phyloP scores from a whole-genome alignment of 35 echinoderm and acorn worm genomes.

The Nesometra sesokonis region DNA sequence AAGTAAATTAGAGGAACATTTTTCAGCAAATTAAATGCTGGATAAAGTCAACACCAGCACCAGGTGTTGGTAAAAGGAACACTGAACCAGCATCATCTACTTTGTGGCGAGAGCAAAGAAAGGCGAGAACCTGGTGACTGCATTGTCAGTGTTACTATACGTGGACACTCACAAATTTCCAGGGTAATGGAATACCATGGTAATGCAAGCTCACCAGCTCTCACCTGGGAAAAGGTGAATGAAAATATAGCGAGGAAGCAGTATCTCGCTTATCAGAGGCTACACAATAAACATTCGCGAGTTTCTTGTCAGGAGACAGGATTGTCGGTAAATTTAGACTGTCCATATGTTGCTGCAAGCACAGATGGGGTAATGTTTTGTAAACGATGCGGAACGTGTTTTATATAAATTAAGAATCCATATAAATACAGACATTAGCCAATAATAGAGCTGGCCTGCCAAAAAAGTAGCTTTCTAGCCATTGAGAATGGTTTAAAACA shows the following conservation, averaged over 20 bases:
- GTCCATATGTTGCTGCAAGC: slow-evolving; percentile 44
- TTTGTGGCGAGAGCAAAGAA: slow-evolving; percentile 1
- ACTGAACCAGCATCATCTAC: slow-evolving; percentile 3
- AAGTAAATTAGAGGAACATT: neutral
- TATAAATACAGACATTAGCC: slow-evolving; percentile 20
- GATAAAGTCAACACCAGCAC: slow-evolving; percentile 20
- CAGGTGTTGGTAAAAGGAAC: neutral
- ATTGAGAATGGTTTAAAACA: slow-evolving; percentile 29
- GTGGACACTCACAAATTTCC: slow-evolving; percentile 32
- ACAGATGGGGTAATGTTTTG: slow-evolving; percentile 37
- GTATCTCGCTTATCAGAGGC: slow-evolving; percentile 33
- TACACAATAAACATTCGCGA: slow-evolving; percentile 22
- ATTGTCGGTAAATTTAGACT: slow-evolving; percentile 12
- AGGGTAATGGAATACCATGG: slow-evolving; percentile 43
- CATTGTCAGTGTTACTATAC: slow-evolving; percentile 12
- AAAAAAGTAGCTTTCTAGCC: slow-evolving; percentile 17
- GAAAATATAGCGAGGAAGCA: slow-evolving; percentile 38
- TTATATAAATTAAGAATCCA: slow-evolving; percentile 52
- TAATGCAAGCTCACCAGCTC: slow-evolving; percentile 27
- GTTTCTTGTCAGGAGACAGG: neutral
- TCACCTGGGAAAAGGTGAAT: slow-evolving; percentile 33
- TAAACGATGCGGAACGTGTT: slow-evolving; percentile 30
- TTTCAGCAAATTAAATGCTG: neutral
- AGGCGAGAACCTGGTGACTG: slow-evolving; percentile 16
- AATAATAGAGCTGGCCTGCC: slow-evolving; percentile 1